Conservation (phyloP, 1,140 invertebrate genomes). For the Bombus breviceps region DNA sequence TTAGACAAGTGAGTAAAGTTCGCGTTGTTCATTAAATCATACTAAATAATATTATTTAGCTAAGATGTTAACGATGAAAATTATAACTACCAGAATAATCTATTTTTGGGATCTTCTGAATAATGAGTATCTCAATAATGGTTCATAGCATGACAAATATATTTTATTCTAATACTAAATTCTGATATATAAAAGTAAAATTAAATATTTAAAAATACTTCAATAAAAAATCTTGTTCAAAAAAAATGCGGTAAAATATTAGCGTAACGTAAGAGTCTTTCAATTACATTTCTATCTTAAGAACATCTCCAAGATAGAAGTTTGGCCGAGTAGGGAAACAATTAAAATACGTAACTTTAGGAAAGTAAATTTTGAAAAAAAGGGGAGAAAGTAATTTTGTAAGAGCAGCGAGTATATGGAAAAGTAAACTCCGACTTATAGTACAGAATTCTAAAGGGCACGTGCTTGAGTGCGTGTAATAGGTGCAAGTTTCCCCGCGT, state of each 20-base stretch:
- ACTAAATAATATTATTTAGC: not conserved
- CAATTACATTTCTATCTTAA: not conserved
- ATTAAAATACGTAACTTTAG: not conserved
- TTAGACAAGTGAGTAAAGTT: not conserved
- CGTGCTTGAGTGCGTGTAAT: conserved; percentile 2
- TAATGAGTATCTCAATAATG: not conserved
- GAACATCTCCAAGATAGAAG: too few relatives aligned
- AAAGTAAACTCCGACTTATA: not conserved
- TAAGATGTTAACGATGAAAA: too few relatives aligned
- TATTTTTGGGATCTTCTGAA: not conserved
- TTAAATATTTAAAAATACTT: too few relatives aligned
- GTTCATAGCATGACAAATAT: not conserved
- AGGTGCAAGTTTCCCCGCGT: conserved; percentile 1
- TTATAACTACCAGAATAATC: too few relatives aligned
- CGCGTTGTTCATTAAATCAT: not conserved
- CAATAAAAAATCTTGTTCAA: too few relatives aligned
- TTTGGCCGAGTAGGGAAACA: not conserved
- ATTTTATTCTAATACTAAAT: not conserved
- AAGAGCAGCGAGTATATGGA: not conserved
- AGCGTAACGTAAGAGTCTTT: not conserved
- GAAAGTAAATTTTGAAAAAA: not conserved
- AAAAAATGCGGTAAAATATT: too few relatives aligned
- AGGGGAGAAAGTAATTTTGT: not conserved
- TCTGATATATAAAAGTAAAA: too few relatives aligned
- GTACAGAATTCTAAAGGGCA: not conserved